These are phyloP conservation scores for Excalfactoria chinensis DNA, from an alignment of 2,113 vertebrate species.

Conservation along the genomic window DNA sequence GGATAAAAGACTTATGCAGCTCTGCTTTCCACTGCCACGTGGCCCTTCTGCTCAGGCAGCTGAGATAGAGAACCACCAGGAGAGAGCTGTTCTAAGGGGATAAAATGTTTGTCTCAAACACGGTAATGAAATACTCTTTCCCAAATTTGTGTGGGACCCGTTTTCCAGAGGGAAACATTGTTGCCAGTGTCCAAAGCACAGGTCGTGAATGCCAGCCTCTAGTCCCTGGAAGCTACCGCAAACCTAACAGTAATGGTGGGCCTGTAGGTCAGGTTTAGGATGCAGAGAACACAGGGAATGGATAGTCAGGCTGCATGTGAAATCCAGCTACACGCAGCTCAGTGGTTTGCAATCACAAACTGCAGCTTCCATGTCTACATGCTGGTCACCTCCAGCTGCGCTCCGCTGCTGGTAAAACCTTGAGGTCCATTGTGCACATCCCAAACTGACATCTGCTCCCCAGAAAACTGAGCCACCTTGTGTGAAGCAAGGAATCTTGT, in stretches of 20 bases:
- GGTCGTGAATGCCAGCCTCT: not conserved
- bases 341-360: not conserved
- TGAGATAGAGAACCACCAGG: not conserved
- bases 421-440: not conserved
- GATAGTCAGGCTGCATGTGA: not conserved
- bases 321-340: not conserved
- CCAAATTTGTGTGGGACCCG: not conserved
- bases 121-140: not conserved
- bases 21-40: slow-evolving; percentile 31
- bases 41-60: not conserved
- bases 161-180: not conserved
- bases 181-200: not conserved
- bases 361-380: accelerated
- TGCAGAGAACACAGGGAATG: not conserved
- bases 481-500: not conserved
- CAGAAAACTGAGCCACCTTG: not conserved
- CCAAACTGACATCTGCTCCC: not conserved
- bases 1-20: not conserved
- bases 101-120: not conserved
- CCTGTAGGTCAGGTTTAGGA: not conserved
- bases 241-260: not conserved
- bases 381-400: not conserved
- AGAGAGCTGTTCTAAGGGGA: slow-evolving; percentile 4
- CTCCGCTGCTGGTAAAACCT: not conserved
- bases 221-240: not conserved